These are phyloP conservation scores for Plectus sambesii DNA, from an alignment of 1,140 invertebrate genomes.

Conservation along the genomic window DNA sequence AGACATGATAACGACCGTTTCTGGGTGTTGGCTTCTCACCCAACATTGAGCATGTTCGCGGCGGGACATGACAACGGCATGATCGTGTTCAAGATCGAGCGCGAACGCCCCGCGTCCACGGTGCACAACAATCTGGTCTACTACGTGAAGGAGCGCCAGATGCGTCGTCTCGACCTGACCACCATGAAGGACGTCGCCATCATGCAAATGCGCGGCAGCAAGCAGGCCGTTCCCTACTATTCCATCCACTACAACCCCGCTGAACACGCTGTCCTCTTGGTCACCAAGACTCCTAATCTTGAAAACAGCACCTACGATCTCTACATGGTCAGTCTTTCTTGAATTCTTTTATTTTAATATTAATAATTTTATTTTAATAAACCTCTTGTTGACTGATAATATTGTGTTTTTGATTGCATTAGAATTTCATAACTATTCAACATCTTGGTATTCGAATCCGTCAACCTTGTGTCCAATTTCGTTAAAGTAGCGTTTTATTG, in stretches of 20 bases:
- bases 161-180: slow-evolving; percentile 81
- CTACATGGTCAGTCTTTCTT: slow-evolving; percentile 59
- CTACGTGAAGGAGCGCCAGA: slow-evolving; percentile 83
- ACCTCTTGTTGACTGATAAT: too few species aligned
- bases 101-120: slow-evolving; percentile 88
- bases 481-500: too few species aligned
- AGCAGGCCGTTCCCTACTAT: slow-evolving; percentile 42
- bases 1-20: slow-evolving; percentile 83
- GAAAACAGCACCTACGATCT: slow-evolving; percentile 91
- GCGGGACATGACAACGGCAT: slow-evolving; percentile 84
- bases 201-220: slow-evolving; percentile 76
- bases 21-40: slow-evolving; percentile 85
- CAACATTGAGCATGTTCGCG: slow-evolving; percentile 58
- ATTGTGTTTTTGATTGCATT: too few species aligned
- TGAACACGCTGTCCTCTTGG: slow-evolving; percentile 73
- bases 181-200: slow-evolving; percentile 75
- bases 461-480: too few species aligned
- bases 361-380: too few species aligned
- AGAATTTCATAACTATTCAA: too few species aligned
- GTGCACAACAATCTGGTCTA: slow-evolving; percentile 83
- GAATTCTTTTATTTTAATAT: too few species aligned
- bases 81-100: slow-evolving; percentile 72
- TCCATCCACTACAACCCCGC: slow-evolving; percentile 89
- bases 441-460: too few species aligned
- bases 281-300: slow-evolving; percentile 59